phyloP scores from a whole-genome alignment of 1,140 invertebrate genomes.

The Penaeus japonicus region DNA sequence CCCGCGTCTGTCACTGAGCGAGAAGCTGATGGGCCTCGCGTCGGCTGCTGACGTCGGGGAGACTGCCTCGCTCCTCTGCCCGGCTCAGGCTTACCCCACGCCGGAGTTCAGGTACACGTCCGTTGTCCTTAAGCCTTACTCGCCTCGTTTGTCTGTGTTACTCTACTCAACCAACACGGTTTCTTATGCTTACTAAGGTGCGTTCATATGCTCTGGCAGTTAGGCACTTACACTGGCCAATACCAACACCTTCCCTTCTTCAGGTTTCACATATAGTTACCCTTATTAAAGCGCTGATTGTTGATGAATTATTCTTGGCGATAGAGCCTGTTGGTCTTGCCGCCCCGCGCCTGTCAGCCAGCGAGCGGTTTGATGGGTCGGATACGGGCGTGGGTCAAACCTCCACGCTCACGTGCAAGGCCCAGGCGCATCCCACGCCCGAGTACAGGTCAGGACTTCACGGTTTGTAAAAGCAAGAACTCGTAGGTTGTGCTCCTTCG shows the following conservation, averaged over 20 bases:
- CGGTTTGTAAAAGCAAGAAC: not conserved
- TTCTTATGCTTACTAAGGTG: no score
- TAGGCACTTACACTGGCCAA: no score
- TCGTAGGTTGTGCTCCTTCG: no score
- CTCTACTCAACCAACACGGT: no score
- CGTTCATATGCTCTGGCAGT: no score
- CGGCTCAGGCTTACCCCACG: not conserved
- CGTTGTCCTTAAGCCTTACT: not conserved
- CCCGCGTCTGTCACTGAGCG: not conserved
- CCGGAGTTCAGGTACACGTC: not conserved
- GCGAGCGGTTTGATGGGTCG: not conserved
- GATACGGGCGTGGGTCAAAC: not conserved
- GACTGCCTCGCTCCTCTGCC: not conserved
- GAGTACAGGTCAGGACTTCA: not conserved
- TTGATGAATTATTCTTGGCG: not conserved
- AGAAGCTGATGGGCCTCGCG: no score
- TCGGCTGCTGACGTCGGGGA: not conserved
- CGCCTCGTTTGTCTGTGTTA: no score
- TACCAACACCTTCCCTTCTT: no score
- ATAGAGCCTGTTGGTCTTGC: conserved; percentile 50
- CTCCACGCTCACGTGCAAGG: conserved; percentile 60
- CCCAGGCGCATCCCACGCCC: not conserved
- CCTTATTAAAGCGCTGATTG: no score
- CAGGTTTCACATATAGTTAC: no score
- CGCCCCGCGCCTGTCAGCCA: conserved; percentile 40